Base-by-base conservation (phyloP, 2,888 invertebrate genomes). In the Agrypnus murinus region DNA sequence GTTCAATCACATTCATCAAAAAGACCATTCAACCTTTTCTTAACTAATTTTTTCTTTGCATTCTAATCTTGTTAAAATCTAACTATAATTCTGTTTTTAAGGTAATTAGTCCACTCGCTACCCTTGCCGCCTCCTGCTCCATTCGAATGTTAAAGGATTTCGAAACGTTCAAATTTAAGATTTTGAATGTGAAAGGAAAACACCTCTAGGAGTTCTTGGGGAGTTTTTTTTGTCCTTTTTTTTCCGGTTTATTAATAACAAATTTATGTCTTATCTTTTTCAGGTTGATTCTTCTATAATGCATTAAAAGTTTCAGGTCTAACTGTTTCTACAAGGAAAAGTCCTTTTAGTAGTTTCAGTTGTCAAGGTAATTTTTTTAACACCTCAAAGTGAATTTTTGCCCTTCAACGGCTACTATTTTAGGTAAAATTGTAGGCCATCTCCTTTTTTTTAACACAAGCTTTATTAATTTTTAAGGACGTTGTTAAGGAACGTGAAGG, bases 181-280 rank as follows among this genome's bases (percentile, higher is more conserved):
- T 48, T 19, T 48, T 48, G 12, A 48, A 12, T 25, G 48, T 48
- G 48, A 48, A 48, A 48, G 48, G 48, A n/a, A 31, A 46, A 1
- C 17, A 9, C 3, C 5, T 25, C 25, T n/a, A n/a, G n/a, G n/a
- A n/a, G n/a, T n/a, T n/a, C n/a, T n/a, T n/a, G n/a, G n/a, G n/a
- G n/a, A n/a, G n/a, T n/a, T n/a, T n/a, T n/a, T n/a, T n/a, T n/a
- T n/a, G n/a, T n/a, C n/a, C n/a, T n/a, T n/a, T n/a, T n/a, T n/a
- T n/a, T n/a, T n/a, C n/a, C n/a, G n/a, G n/a, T n/a, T n/a, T n/a
- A n/a, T n/a, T n/a, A n/a, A n/a, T n/a, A n/a, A n/a, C n/a, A n/a
- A n/a, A n/a, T n/a, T n/a, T n/a, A n/a, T n/a, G n/a, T n/a, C n/a
- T n/a, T n/a, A n/a, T n/a, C n/a, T n/a, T n/a, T n/a, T n/a, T n/a